These are phyloP conservation scores for Heliocidaris erythrogramma DNA, from an alignment of 35 echinoderm and acorn worm species.

Conservation along the genomic window DNA sequence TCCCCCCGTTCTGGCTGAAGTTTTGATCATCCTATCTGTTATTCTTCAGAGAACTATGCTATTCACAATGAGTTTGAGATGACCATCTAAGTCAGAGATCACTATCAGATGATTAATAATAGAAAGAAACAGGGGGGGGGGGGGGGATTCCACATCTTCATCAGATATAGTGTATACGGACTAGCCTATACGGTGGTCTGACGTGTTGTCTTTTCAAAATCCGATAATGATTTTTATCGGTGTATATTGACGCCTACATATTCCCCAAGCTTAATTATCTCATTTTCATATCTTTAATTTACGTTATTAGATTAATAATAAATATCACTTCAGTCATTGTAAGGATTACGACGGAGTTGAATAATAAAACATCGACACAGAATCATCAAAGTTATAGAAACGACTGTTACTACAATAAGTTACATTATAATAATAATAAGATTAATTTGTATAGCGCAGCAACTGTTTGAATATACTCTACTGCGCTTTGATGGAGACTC, in stretches of 20 bases:
- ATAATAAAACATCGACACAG: too few species aligned
- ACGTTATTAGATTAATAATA: neutral
- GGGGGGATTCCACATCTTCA: neutral
- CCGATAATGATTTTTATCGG: neutral
- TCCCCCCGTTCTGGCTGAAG: too few species aligned
- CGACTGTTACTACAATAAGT: too few species aligned
- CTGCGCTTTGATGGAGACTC: too few species aligned
- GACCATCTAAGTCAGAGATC: neutral
- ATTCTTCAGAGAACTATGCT: neutral
- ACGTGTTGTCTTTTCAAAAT: neutral
- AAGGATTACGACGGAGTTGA: neutral
- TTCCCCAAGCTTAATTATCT: neutral
- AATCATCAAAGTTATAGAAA: too few species aligned
- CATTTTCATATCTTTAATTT: neutral
- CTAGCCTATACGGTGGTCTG: neutral
- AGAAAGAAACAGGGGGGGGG: too few species aligned
- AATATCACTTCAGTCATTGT: neutral
- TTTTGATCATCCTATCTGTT: neutral
- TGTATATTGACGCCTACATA: neutral
- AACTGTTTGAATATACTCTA: too few species aligned
- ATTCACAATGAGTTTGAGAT: neutral
- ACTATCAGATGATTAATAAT: neutral
- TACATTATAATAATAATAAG: too few species aligned
- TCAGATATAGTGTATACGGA: neutral
- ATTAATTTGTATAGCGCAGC: too few species aligned